phyloP scores from a whole-genome alignment of 2,797 vertebrate genomes.

The Amazonetta brasiliensis region DNA sequence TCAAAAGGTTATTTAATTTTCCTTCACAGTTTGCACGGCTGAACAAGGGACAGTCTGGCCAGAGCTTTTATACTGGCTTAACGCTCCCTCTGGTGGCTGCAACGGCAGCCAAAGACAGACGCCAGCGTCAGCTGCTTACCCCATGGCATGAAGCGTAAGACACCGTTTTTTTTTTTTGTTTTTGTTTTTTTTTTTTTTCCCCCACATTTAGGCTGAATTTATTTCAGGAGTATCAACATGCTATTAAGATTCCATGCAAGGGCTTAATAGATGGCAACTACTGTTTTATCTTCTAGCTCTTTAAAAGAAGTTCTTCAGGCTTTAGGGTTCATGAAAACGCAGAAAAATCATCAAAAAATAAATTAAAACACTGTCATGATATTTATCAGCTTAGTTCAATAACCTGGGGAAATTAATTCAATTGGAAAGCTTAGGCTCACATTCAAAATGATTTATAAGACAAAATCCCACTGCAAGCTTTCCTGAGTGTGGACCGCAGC shows the following conservation, averaged over 20 bases:
- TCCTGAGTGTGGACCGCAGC: rapidly evolving
- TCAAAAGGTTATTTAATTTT: background rate
- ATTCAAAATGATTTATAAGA: background rate
- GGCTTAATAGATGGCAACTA: background rate
- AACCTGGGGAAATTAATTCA: background rate
- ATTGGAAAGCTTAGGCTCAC: background rate
- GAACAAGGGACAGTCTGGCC: background rate
- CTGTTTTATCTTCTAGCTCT: background rate
- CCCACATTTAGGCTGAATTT: background rate
- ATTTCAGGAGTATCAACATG: background rate
- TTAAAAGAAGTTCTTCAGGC: background rate
- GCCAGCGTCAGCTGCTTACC: rapidly evolving
- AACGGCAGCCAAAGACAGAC: background rate
- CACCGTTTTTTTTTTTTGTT: too few relatives aligned
- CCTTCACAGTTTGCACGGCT: background rate
- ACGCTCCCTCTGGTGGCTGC: slow-evolving; percentile 67
- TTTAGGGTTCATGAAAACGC: background rate
- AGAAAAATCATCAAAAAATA: background rate
- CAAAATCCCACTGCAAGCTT: background rate
- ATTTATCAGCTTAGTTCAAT: background rate
- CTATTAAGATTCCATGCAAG: background rate
- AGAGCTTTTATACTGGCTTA: background rate
- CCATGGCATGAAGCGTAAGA: too few relatives aligned
- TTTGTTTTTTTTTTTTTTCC: rapidly evolving
- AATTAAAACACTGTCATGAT: rapidly evolving